Evolutionary conservation across 2,797 vertebrate species (phyloP).

Genomic region (Buphagus erythrorhynchus): DNA sequence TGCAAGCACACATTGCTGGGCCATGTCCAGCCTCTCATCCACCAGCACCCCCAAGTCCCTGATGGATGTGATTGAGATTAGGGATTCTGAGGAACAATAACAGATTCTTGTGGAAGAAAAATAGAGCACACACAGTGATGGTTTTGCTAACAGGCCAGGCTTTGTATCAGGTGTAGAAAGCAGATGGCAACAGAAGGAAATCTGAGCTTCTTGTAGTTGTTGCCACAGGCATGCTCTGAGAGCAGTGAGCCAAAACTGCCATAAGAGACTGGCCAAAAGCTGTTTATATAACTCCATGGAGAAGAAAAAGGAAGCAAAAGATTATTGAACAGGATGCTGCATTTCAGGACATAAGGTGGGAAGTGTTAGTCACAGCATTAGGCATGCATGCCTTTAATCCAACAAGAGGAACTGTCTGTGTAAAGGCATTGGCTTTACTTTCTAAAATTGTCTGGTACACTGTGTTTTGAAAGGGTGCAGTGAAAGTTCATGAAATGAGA

Average conservation of each 20-base stretch:
- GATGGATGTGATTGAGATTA: neutral
- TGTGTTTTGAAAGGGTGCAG: neutral
- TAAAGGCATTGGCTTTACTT: neutral
- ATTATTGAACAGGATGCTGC: conserved; percentile 7
- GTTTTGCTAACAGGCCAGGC: neutral
- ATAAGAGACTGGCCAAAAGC: neutral
- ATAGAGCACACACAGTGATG: neutral
- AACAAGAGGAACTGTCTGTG: neutral
- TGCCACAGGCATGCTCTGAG: neutral
- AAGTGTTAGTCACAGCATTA: conserved; percentile 56
- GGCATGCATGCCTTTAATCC: neutral
- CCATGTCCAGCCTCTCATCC: neutral
- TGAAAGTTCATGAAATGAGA: neutral
- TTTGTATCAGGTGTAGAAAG: conserved; percentile 19
- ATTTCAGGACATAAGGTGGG: conserved; percentile 56
- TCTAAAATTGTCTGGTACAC: conserved; percentile 2
- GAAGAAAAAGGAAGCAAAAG: conserved; percentile 25
- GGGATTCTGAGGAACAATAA: neutral
- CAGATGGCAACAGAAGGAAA: conserved; percentile 14
- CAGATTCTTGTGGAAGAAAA: neutral
- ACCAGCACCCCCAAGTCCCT: neutral
- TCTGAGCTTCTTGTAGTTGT: neutral
- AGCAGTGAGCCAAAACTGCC: neutral
- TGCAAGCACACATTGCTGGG: neutral
- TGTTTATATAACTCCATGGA: neutral